Percentiles rank a stretch among this genome's conserved stretches.
phyloP scores from a whole-genome alignment of 2,888 invertebrate species.

The Auanema sp. region DNA sequence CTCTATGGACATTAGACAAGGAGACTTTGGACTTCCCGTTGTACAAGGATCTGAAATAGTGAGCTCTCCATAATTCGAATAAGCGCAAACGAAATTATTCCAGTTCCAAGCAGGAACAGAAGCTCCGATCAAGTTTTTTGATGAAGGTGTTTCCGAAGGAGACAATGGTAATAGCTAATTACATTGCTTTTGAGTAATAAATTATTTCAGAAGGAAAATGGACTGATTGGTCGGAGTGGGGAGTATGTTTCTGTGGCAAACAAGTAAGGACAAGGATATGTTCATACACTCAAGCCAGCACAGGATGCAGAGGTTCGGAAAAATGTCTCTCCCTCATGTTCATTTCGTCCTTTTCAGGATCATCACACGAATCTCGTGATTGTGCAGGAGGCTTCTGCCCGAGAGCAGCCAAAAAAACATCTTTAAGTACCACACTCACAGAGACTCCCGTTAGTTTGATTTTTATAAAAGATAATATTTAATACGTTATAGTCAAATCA shows the following conservation, averaged over 20 bases:
- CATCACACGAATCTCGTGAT: slow-evolving; percentile 8
- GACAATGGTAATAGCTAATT: not conserved
- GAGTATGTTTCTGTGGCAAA: slow-evolving; percentile 13
- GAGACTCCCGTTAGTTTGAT: not conserved
- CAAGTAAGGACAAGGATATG: slow-evolving; percentile 16
- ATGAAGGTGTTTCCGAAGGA: not conserved
- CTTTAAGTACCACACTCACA: not conserved
- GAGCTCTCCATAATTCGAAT: not conserved
- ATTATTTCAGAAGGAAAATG: slow-evolving; percentile 9
- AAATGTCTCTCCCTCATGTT: not conserved
- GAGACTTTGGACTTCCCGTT: no score
- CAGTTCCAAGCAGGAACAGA: not conserved
- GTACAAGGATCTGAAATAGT: no score
- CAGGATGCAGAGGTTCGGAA: slow-evolving; percentile 9
- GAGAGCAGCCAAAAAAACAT: not conserved
- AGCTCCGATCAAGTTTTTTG: no score
- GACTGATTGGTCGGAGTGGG: slow-evolving; percentile 16
- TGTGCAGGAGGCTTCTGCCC: slow-evolving; percentile 17
- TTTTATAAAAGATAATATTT: not conserved
- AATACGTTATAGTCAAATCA: not conserved
- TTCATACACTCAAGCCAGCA: slow-evolving; percentile 3
- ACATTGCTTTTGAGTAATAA: not conserved
- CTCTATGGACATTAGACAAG: no score
- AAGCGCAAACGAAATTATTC: not conserved
- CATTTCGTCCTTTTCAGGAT: not conserved